These are phyloP conservation scores for Tyrophagus putrescentiae DNA, from an alignment of 1,140 invertebrate species.

Conservation along the genomic window DNA sequence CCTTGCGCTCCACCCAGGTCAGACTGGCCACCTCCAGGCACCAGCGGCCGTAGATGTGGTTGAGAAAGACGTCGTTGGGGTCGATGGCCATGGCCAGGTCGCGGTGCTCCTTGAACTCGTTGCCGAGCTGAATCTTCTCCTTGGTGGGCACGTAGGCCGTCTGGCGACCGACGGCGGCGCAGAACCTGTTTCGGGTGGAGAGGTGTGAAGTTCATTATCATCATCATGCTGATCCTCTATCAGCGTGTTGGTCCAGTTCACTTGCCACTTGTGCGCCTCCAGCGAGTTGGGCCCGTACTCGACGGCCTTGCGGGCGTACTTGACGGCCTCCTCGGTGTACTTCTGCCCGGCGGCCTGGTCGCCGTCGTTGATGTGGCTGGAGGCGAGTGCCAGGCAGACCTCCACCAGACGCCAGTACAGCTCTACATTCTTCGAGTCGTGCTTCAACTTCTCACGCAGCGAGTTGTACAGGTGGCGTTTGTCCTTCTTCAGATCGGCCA, in stretches of 20 bases:
- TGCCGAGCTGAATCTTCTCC: constrained; percentile 5
- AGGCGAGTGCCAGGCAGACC: constrained; percentile 42
- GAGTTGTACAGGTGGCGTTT: background rate
- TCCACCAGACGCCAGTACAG: constrained; percentile 53
- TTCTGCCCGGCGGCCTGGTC: constrained; percentile 40
- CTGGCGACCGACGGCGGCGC: constrained; percentile 49
- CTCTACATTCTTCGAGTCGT: constrained; percentile 27
- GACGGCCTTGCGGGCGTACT: constrained; percentile 45
- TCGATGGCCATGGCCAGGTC: constrained; percentile 11
- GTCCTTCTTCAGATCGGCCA: background rate
- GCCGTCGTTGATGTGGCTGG: constrained; percentile 33
- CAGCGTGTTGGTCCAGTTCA: background rate
- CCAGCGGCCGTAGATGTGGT: constrained; percentile 15
- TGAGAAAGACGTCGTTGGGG: background rate
- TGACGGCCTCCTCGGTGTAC: constrained; percentile 43
- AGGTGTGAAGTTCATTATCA: background rate
- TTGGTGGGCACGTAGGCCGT: constrained; percentile 33
- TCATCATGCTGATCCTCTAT: too few relatives aligned
- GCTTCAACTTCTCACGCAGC: constrained; percentile 20
- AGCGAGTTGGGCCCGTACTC: constrained; percentile 39
- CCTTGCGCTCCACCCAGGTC: constrained; percentile 53
- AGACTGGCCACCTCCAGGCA: constrained; percentile 35
- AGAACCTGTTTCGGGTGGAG: constrained; percentile 47
- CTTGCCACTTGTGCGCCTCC: constrained; percentile 57
- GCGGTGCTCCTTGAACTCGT: constrained; percentile 9